Conservation (phyloP, 2,113 vertebrate species). For the Anarrhichthys ocellatus region DNA sequence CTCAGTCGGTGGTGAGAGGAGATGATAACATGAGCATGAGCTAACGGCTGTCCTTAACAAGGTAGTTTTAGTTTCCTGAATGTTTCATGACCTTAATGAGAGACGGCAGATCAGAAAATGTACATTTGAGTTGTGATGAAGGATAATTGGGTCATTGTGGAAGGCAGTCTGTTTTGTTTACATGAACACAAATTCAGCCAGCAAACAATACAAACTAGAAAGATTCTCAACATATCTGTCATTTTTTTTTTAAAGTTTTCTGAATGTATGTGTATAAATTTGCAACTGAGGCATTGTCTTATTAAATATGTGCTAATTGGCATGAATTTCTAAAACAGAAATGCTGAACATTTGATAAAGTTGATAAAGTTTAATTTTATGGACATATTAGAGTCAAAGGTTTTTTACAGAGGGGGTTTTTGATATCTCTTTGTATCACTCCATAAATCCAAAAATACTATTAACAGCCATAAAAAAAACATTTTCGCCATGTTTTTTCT, state of each 20-base stretch:
- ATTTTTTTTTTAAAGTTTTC: background rate
- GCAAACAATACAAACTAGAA: background rate
- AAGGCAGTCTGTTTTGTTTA: background rate
- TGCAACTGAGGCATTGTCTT: background rate
- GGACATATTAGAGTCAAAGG: too few relatives aligned
- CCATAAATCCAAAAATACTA: background rate
- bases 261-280: background rate
- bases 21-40: background rate
- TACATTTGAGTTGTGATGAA: background rate
- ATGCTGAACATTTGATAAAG: too few relatives aligned
- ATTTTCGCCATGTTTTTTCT: background rate
- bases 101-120: background rate
- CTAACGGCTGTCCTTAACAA: background rate
- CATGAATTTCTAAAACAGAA: background rate
- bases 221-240: background rate
- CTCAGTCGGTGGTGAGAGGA: background rate
- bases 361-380: too few relatives aligned
- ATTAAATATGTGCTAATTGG: background rate
- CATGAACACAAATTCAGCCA: background rate
- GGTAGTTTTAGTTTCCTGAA: background rate
- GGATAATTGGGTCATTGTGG: background rate
- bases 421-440: background rate
- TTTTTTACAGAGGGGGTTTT: too few relatives aligned
- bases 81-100: background rate
- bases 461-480: background rate